Evolutionary conservation across 2,113 vertebrate genomes (phyloP), one percentile per base, ranked within the genome.

Genomic region (Rhabdomys dilectus): DNA sequence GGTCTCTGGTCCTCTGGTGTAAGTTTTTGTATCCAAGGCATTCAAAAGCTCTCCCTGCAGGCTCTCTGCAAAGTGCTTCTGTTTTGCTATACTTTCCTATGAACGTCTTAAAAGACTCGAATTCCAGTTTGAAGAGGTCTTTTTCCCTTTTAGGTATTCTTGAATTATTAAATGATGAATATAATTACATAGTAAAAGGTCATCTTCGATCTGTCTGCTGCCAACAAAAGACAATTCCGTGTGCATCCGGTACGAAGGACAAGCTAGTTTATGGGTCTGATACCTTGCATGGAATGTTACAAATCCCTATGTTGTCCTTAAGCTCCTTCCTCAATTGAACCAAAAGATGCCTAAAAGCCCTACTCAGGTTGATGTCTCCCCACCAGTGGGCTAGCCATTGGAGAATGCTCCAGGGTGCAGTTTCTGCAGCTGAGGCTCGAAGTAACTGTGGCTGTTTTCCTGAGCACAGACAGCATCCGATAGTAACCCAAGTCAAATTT

Each of bases 81-180:
- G 77, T 85, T 95, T 93, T 45, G 31, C 86, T 92, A 13, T 87
- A 66, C 73, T 92, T 92, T 91, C 72, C 84, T 93, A 8, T 81
- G 60, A 78, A 85, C 1, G 3, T 91, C 73, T 78, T 56, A 24
- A 88, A 96, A 93, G 56, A 89, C 60, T 85, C 42, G 12, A 56
- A 82, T 95, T 95, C 81, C 76, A 62, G 31, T 84, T 53, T 56
- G 72, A 94, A 93, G 91, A 92, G 72, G 78, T 58, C 75, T 77
- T 92, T 93, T 78, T 68, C 89, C 86, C 66, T 93, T 90, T 94
- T 75, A 87, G 80, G 64, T 86, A 91, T 92, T 94, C 95, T 24
- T 98, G 96, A 96, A 96, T 95, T 94, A 97, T 93, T 91, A 97
- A 91, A 86, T 94, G 91, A 93, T 96, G 96, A 97, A 97, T 94